Conservation (phyloP, 2,888 invertebrate species). For the Drosophila vallismaia region DNA sequence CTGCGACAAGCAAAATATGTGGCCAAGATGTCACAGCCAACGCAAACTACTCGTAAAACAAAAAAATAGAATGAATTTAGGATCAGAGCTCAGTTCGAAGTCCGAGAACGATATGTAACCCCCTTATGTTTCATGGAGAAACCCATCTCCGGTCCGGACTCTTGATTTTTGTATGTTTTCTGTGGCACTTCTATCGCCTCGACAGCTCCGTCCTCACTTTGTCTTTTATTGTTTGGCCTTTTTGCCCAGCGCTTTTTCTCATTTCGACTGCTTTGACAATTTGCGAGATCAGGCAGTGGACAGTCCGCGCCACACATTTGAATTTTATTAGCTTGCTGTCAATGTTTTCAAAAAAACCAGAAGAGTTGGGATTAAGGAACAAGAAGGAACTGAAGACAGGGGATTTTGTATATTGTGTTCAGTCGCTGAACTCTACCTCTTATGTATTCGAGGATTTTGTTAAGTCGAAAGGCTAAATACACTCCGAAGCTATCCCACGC, state of each 20-base stretch:
- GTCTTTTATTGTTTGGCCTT: constrained; percentile 68
- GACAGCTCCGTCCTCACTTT: constrained; percentile 51
- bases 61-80: constrained; percentile 5
- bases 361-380: neutral
- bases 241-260: constrained; percentile 25
- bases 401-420: neutral
- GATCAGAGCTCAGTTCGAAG: constrained; percentile 17
- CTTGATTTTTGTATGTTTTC: constrained; percentile 74
- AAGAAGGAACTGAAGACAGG: neutral
- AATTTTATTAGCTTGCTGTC: constrained; percentile 83
- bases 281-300: constrained; percentile 61
- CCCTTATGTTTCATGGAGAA: constrained; percentile 48
- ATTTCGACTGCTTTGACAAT: constrained; percentile 62
- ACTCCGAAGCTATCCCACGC: constrained; percentile 28
- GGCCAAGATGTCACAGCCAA: constrained; percentile 74
- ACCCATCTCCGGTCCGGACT: constrained; percentile 7
- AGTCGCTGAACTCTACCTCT: too few species aligned
- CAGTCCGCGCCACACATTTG: constrained; percentile 81
- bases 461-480: neutral
- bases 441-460: neutral
- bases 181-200: constrained; percentile 63
- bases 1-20: constrained; percentile 80
- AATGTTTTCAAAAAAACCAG: constrained; percentile 45
- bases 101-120: constrained; percentile 50
- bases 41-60: constrained; percentile 14